phyloP scores from a whole-genome alignment of 2,113 vertebrate genomes.

The Cavia aperea region DNA sequence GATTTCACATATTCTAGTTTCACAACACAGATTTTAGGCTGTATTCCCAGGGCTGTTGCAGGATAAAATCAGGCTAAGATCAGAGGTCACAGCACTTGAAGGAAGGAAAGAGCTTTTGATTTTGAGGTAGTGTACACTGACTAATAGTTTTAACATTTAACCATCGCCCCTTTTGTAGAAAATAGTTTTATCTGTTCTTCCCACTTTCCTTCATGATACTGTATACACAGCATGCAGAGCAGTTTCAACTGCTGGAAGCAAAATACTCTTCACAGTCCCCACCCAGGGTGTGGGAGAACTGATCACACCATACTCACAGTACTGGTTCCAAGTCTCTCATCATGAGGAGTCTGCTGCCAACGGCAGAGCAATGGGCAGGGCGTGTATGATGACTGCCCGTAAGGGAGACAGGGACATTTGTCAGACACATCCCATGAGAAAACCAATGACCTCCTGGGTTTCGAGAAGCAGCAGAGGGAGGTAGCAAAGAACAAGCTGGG shows the following conservation, averaged over 20 bases:
- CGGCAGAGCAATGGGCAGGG: neutral
- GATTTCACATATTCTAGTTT: neutral
- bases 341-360: conserved; percentile 30
- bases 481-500: neutral
- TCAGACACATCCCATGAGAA: conserved; percentile 28
- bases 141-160: neutral
- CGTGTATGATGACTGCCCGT: neutral
- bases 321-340: conserved; percentile 25
- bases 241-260: neutral
- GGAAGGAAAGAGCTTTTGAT: neutral
- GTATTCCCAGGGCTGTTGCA: neutral
- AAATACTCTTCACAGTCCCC: conserved; percentile 20
- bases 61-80: neutral
- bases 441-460: neutral
- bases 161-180: neutral
- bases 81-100: neutral
- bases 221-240: neutral
- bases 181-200: conserved; percentile 18
- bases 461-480: neutral
- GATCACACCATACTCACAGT: neutral
- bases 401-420: neutral
- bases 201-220: neutral
- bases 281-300: conserved; percentile 50
- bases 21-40: neutral
- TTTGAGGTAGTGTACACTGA: conserved; percentile 10